Evolutionary conservation across 2,888 invertebrate species (phyloP), one percentile per base, ranked within the genome.

Genomic region (Bombylius major): DNA sequence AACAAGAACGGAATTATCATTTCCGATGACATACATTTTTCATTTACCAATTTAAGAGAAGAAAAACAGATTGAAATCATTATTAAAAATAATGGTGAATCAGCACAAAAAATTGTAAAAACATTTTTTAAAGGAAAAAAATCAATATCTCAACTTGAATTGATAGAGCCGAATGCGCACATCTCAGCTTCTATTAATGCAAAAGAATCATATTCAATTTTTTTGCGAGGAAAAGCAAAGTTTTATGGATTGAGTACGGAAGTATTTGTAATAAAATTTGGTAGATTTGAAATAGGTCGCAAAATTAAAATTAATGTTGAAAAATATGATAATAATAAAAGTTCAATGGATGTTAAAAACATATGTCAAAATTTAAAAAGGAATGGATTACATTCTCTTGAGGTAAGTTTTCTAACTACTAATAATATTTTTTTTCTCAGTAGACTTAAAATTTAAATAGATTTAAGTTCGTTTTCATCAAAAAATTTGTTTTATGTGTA

Each of bases 191-290:
- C 68, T 54, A 63, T 83, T 50, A 64, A 69, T 53, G 77, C 80
- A 1, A 67, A 68, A 4, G 67, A 76, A 59, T 70, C 69, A 39
- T 64, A 78, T 50, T 66, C 64, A 32, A 77, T 80, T 53, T 70
- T 65, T 45, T 75, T 84, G 54, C 71, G 69, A 56, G 83, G 82
- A 61, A 69, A 65, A 44, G 79, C 81, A 8, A 81, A 77, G 69
- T 81, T 80, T 67, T 72, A 82, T 56, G 87, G 87, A 4, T 69
- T 66, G 49, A 78, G 79, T 12, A 78, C 76, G 60, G 86, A 87
- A 74, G 68, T 79, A 45, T 70, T 85, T 51, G 69, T 82, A 32
- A 77, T 87, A 61, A 66, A 75, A 50, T 86, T 86, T 65, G 75
- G 73, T 31, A 49, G 50, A 65, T 83, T 84, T 65, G 78, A 79